Conservation (phyloP, 2,113 vertebrate genomes). For the Baryphthengus martii region DNA sequence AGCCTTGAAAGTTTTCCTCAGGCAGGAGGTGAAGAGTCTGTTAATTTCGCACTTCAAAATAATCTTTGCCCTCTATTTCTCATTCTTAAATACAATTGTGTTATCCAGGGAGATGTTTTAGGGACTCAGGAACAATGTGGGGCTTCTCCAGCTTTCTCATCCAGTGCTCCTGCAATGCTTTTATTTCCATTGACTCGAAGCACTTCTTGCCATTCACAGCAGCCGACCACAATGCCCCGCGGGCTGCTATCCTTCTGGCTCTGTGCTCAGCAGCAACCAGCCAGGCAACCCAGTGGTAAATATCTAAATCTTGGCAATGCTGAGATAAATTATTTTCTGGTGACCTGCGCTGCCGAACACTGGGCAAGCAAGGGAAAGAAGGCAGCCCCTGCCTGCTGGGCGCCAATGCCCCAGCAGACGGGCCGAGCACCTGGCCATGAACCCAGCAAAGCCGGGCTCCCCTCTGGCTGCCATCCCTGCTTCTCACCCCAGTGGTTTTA, state of each 20-base stretch:
- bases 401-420: background rate
- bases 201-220: constrained; percentile 53
- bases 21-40: constrained; percentile 71
- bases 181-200: constrained; percentile 58
- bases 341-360: accelerated
- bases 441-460: background rate
- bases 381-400: accelerated
- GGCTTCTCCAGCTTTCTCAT: constrained; percentile 49
- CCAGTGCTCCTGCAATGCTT: constrained; percentile 30
- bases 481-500: background rate
- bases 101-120: constrained; percentile 48
- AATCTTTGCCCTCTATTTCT: constrained; percentile 74
- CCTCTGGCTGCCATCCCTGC: background rate
- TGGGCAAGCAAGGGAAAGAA: background rate
- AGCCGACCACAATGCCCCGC: constrained; percentile 38
- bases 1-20: constrained; percentile 78
- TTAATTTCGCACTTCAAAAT: constrained; percentile 75
- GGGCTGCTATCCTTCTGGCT: background rate
- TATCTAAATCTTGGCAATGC: background rate
- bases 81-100: constrained; percentile 46
- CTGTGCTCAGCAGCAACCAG: background rate
- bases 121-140: constrained; percentile 18
- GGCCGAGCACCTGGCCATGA: background rate
- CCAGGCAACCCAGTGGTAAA: background rate
- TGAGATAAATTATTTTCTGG: background rate